Conservation (phyloP, 2,888 invertebrate species). For the Pollenia angustigena region DNA sequence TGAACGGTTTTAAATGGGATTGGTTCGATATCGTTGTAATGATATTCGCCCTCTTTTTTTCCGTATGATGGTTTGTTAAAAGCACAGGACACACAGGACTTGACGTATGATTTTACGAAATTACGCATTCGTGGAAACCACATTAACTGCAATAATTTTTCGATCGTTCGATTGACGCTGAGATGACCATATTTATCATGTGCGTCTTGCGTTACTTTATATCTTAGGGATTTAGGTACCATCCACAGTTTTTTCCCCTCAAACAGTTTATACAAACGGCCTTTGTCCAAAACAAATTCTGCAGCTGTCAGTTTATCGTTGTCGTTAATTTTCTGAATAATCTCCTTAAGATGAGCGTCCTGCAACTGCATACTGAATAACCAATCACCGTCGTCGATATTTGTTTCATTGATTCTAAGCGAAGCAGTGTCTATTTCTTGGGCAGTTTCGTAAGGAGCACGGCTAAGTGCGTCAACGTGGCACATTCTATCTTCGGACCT, state of each 20-base stretch:
- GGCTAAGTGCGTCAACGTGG: not conserved
- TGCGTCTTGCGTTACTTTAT: not conserved
- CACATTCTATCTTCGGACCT: not conserved
- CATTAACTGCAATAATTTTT: not conserved
- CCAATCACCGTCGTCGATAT: too few relatives aligned
- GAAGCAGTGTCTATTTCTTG: not conserved
- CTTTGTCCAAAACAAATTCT: not conserved
- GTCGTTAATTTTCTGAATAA: not conserved
- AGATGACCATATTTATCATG: not conserved
- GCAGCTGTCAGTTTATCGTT: not conserved
- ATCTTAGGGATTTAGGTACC: conserved; percentile 8
- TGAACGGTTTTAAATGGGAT: not conserved
- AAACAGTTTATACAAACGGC: too few relatives aligned
- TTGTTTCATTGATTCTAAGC: not conserved
- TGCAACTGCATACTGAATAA: too few relatives aligned
- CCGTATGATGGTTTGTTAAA: conserved; percentile 77
- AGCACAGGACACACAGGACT: conserved; percentile 75
- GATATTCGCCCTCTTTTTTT: conserved; percentile 46
- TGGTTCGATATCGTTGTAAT: not conserved
- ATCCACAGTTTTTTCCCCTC: not conserved
- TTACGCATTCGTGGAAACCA: not conserved
- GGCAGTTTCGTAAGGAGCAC: not conserved
- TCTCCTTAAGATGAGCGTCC: too few relatives aligned
- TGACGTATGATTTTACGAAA: not conserved
- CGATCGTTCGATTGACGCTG: not conserved